Base-by-base conservation (phyloP, 2,888 invertebrate species). In the Cantharis nigra region DNA sequence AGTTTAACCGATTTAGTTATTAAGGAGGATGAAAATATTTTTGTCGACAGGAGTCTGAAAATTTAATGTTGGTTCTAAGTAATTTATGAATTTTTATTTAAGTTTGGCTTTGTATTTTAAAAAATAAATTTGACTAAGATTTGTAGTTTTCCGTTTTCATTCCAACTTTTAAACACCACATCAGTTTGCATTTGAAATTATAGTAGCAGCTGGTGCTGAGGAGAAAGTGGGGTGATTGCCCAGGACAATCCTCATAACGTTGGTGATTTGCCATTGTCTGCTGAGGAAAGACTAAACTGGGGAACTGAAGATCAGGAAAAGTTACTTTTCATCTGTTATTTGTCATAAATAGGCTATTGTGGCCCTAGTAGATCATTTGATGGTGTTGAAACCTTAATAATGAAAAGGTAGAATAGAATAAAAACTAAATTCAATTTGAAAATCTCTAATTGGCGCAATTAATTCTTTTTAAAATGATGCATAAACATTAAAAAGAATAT, bases 1-100 rank as follows among this genome's bases (percentile, higher is more conserved):
- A 94, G 95, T 0, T 90, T 94, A 82, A 91, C 91, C 0, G 96
- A 96, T 87, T 90, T 95, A 73, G 86, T 89, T 1, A 91, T 89
- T 81, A 91, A 92, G 7, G 76, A 75, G 10, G 71, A 72, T 9
- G 74, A 18, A 23, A 69, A 67, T 20, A 80, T 81, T 74, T 13
- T 70, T 9, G 78, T 82, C n/a, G 75, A 78, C 13, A 72, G 82
- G 63, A 80, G 80, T 18, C 11, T 18, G 13, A 67, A 67, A 67
- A 67, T 9, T 26, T 67, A n/a, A 5, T 49, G 5, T 49, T n/a
- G 0, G n/a, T 7, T 49, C n/a, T 49, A 49, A 16, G 16, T 49
- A 5, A 49, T 49, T 49, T 49, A 49, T 49, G n/a, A 49, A 7
- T n/a, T 4, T 33, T 9, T 26, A 13, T 10, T 30, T 30, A 30